These are phyloP conservation scores for Pherbina coryleti DNA, from an alignment of 2,888 invertebrate species.

Conservation along the genomic window DNA sequence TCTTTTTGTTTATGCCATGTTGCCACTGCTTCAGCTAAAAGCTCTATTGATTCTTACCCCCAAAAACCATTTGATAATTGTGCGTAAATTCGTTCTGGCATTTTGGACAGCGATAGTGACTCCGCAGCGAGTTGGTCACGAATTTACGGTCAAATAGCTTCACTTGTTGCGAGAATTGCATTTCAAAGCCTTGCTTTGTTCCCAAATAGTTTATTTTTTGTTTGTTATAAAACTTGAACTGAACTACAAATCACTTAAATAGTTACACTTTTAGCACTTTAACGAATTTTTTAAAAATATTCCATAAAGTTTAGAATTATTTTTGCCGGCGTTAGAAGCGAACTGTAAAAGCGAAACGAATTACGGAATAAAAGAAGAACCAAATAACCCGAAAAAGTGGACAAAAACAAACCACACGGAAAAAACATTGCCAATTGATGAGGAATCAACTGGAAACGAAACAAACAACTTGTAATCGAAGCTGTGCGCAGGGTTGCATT, in stretches of 20 bases:
- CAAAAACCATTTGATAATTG: conserved; percentile 32
- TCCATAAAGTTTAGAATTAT: neutral
- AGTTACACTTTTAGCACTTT: neutral
- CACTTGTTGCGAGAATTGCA: conserved; percentile 29
- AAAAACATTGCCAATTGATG: neutral
- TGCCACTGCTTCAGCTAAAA: neutral
- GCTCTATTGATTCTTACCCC: conserved; percentile 38
- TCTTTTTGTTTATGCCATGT: too few relatives aligned
- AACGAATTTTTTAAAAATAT: neutral
- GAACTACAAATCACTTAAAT: neutral
- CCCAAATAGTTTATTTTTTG: neutral
- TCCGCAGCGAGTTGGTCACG: conserved; percentile 55
- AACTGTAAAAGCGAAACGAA: conserved; percentile 29
- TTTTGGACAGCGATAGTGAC: conserved; percentile 57
- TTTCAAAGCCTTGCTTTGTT: neutral
- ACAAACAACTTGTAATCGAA: too few relatives aligned
- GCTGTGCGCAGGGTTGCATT: too few relatives aligned
- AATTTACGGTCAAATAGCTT: conserved; percentile 61
- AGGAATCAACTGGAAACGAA: too few relatives aligned
- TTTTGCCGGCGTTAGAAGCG: neutral
- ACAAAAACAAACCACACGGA: conserved; percentile 1
- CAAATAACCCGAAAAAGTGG: neutral
- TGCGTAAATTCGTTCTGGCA: conserved; percentile 55
- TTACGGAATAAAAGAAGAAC: neutral
- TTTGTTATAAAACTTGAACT: neutral